These are phyloP conservation scores for Erannis defoliaria DNA, from an alignment of 2,888 invertebrate species.

Conservation along the genomic window DNA sequence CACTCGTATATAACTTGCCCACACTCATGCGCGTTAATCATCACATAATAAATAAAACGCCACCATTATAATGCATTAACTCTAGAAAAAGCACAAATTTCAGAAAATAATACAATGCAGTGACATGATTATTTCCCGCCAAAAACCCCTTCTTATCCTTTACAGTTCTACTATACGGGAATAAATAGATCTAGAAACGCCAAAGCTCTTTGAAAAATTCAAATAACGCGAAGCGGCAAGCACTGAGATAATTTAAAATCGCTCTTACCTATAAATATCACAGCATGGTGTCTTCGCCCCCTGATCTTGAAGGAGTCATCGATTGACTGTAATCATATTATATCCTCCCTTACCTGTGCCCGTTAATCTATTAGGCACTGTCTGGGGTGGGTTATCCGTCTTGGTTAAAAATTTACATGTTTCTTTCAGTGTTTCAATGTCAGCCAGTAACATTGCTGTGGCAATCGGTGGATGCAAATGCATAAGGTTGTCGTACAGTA, in stretches of 20 bases:
- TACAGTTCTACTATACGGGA: too few species aligned
- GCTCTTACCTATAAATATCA: constrained; percentile 64
- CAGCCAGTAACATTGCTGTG: background rate
- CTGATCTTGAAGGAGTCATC: constrained; percentile 69
- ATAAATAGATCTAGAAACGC: background rate
- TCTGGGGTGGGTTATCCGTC: constrained; percentile 56
- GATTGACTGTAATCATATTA: constrained; percentile 81
- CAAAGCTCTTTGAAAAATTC: constrained; percentile 9
- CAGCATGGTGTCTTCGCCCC: constrained; percentile 66
- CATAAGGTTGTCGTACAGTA: too few species aligned
- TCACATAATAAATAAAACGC: too few species aligned
- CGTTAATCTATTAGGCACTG: constrained; percentile 70
- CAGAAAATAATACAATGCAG: too few species aligned
- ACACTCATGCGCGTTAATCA: too few species aligned
- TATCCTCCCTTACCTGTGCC: constrained; percentile 71
- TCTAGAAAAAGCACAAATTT: too few species aligned
- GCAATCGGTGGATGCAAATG: too few species aligned
- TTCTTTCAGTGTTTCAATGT: background rate
- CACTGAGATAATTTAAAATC: constrained; percentile 45
- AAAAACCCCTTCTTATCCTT: too few species aligned
- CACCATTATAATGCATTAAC: too few species aligned
- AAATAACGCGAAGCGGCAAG: constrained; percentile 18
- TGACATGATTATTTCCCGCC: too few species aligned
- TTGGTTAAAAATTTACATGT: constrained; percentile 52
- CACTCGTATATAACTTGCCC: too few species aligned